Conservation (phyloP, 2,113 vertebrate genomes). For the Gambusia affinis region DNA sequence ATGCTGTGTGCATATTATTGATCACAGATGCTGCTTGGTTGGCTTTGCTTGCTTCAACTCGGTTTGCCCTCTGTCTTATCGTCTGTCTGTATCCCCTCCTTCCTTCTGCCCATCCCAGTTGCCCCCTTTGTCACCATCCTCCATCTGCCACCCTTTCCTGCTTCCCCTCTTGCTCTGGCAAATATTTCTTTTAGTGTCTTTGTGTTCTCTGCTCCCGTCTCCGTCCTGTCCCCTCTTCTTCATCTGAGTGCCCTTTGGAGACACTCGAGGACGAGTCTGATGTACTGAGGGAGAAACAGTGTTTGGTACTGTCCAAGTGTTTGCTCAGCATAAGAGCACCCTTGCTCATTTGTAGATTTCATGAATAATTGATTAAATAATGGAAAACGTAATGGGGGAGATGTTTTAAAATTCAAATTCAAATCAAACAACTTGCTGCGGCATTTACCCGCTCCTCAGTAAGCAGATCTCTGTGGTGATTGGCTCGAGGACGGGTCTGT, state of each 20-base stretch:
- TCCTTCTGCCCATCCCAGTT: slow-evolving; percentile 58
- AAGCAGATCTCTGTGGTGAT: slow-evolving; percentile 63
- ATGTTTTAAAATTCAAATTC: slow-evolving; percentile 81
- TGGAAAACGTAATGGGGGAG: slow-evolving; percentile 80
- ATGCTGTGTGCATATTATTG: slow-evolving; percentile 64
- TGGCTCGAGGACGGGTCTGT: slow-evolving; percentile 61
- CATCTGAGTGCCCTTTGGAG: slow-evolving; percentile 67
- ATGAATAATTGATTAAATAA: slow-evolving; percentile 85
- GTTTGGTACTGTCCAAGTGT: slow-evolving; percentile 68
- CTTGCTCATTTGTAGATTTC: slow-evolving; percentile 64
- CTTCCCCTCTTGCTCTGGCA: slow-evolving; percentile 65
- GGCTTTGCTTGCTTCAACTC: slow-evolving; percentile 58
- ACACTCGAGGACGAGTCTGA: slow-evolving; percentile 55
- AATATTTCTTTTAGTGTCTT: slow-evolving; percentile 48
- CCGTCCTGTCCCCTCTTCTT: slow-evolving; percentile 31
- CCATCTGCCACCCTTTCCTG: slow-evolving; percentile 72
- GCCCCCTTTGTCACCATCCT: slow-evolving; percentile 68
- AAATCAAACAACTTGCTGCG: slow-evolving; percentile 78
- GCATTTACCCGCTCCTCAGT: slow-evolving; percentile 51
- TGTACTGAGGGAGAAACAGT: slow-evolving; percentile 51
- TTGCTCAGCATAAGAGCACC: slow-evolving; percentile 65
- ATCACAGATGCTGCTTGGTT: slow-evolving; percentile 69
- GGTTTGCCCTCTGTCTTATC: slow-evolving; percentile 54
- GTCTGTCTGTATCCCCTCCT: slow-evolving; percentile 47
- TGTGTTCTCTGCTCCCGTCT: slow-evolving; percentile 37